These are phyloP conservation scores for Cerastis leucographa DNA, from an alignment of 2,888 invertebrate species.

Conservation along the genomic window DNA sequence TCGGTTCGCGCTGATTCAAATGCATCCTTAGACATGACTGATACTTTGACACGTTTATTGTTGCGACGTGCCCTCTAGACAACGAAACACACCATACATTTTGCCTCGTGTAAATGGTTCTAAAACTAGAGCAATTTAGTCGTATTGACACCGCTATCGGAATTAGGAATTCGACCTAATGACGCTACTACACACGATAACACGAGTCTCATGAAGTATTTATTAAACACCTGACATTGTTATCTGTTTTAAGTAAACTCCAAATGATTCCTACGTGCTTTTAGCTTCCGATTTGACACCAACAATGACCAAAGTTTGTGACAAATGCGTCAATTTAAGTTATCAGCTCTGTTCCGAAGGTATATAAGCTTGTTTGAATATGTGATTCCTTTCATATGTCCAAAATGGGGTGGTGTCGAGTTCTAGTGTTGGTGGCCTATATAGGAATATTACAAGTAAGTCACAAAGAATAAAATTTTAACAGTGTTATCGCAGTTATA, in stretches of 20 bases:
- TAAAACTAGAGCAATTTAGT: conserved; percentile 12
- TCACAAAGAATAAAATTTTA: not conserved
- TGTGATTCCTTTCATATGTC: conserved; percentile 54
- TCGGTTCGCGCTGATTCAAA: not conserved
- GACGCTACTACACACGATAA: conserved; percentile 38
- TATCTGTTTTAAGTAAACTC: conserved; percentile 59
- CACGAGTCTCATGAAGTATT: conserved; percentile 25
- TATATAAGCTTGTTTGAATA: conserved; percentile 74
- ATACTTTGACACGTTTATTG: conserved; percentile 14
- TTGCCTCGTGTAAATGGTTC: not conserved
- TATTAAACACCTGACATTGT: conserved; percentile 65
- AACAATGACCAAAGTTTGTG: conserved; percentile 67
- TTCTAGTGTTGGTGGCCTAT: conserved; percentile 68
- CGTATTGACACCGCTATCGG: conserved; percentile 22
- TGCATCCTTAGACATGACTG: not conserved
- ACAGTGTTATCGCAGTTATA: not conserved
- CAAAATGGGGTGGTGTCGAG: conserved; percentile 76
- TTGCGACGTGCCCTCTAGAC: not conserved
- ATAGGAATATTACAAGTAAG: conserved; percentile 80
- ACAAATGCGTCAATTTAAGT: conserved; percentile 71
- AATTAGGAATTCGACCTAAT: conserved; percentile 29
- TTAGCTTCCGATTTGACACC: conserved; percentile 52
- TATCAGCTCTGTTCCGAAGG: conserved; percentile 69
- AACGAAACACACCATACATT: not conserved
- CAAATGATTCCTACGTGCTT: conserved; percentile 74